Base-by-base conservation (phyloP, 2,797 vertebrate genomes). In the Hydrocynus forskahlii region DNA sequence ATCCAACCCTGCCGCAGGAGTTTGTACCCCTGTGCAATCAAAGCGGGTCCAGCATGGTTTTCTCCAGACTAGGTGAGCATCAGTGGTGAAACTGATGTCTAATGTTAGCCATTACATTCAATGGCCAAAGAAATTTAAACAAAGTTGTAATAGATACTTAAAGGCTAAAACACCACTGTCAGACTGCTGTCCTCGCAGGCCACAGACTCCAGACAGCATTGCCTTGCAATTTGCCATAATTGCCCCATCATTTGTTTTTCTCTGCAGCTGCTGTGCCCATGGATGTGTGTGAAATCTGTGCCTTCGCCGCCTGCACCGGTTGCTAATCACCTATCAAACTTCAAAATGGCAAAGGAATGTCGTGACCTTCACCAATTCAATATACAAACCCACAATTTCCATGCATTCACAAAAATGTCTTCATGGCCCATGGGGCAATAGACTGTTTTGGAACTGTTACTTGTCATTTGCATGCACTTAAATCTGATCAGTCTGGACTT, bases 221-320 rank as follows among this genome's bases (percentile, higher is more conserved):
- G 17, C 4, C 54, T 55, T n/a, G n/a, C n/a, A n/a, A n/a, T n/a
- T n/a, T n/a, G n/a, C n/a, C 13, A 52, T 52, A 14, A 52, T 52
- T 52, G 14, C 17, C 13, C 50, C 45, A 55, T 17, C 3, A 55
- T 17, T 72, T 50, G 60, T 16, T 72, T 77, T 23, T 83, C 0
- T 85, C 35, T 74, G 29, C 85, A 95, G 94, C 89, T 48, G 29
- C 80, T 14, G 83, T 94, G 80, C 89, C 90, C 7, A 0, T 91
- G 57, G 94, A 95, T 7, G 83, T 94, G 72, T 95, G 94, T 84
- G 94, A 95, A 88, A 94, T 95, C 83, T 95, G 94, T 25, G 93
- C 93, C 5, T 95, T 91, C 2, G 93, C 92, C 1, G 94, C 94
- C 86, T 95, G 94, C 88, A 92, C 93, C 2, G 94, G 94, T 25